Evolutionary conservation across 2,797 vertebrate species (phyloP).

Genomic region (Hozukius guyotensis): DNA sequence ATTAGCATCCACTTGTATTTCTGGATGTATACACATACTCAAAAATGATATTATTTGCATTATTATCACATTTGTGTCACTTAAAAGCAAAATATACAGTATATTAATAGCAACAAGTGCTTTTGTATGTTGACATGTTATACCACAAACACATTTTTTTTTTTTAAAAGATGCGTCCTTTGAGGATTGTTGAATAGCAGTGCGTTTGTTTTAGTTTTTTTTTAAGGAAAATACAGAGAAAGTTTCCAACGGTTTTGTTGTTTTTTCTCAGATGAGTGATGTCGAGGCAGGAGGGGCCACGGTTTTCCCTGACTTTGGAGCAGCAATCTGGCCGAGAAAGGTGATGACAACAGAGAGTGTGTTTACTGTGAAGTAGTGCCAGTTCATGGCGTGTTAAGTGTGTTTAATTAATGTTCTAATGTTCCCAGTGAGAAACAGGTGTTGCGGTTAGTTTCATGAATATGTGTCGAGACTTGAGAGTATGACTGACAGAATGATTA

Average conservation of each 20-base stretch:
- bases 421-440: neutral
- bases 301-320: conserved; percentile 97
- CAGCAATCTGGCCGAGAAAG: conserved; percentile 93
- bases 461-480: neutral
- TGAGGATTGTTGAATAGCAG: neutral
- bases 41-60: neutral
- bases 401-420: neutral
- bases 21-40: neutral
- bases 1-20: neutral
- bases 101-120: neutral
- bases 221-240: neutral
- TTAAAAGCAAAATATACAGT: neutral
- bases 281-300: conserved; percentile 97
- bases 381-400: neutral
- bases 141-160: neutral
- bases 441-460: neutral
- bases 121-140: neutral
- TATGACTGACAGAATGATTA: neutral
- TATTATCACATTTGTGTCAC: neutral
- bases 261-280: conserved; percentile 91
- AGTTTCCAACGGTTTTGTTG: neutral
- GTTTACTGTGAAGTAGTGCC: neutral
- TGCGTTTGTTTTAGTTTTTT: neutral
- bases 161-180: neutral
- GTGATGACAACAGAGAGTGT: conserved; percentile 68